These are phyloP conservation scores for Sprattus sprattus DNA, from an alignment of 2,113 vertebrate genomes.

Conservation along the genomic window DNA sequence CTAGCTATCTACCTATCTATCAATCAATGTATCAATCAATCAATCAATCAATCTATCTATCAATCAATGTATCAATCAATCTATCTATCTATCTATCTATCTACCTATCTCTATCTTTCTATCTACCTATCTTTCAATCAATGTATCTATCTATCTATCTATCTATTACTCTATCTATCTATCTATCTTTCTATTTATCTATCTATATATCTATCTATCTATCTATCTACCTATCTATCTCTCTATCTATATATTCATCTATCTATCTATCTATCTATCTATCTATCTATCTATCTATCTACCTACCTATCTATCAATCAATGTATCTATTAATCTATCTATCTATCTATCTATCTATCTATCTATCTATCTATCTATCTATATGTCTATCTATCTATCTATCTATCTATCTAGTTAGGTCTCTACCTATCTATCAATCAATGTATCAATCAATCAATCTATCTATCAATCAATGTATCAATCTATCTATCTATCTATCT, in stretches of 20 bases:
- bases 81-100: constrained; percentile 1
- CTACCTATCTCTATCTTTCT: neutral
- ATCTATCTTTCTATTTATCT: neutral
- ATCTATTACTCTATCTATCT: no score
- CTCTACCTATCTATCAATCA: no score
- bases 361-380: no score
- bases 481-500: neutral
- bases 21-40: no score
- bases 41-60: no score
- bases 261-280: no score
- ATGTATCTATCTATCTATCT: no score
- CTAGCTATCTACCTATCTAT: neutral
- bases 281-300: no score
- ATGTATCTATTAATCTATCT: neutral
- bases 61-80: no score
- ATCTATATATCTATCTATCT: neutral
- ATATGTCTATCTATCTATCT: neutral
- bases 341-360: neutral
- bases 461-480: neutral
- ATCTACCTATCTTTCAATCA: neutral
- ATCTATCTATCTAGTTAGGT: no score
- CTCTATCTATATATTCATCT: neutral
- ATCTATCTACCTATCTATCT: neutral
- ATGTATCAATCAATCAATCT: no score
- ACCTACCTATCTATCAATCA: neutral